A percentile compares a stretch with the other conserved stretches of the same genome.
Evolutionary conservation across 2,888 invertebrate genomes (phyloP).

Genomic region (Choreutis nemorana): DNA sequence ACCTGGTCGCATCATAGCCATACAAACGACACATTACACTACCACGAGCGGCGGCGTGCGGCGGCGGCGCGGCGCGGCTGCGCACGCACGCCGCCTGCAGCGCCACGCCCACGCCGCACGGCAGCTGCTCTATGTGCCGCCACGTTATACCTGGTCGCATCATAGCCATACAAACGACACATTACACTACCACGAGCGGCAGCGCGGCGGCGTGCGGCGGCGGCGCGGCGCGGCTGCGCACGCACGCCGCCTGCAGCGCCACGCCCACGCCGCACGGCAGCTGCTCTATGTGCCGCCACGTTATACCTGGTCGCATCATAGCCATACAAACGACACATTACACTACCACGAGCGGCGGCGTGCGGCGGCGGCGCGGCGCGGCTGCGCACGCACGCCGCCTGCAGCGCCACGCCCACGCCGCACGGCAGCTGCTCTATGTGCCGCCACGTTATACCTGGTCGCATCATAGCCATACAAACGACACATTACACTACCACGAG

Average conservation of each 20-base stretch:
- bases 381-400: conserved; percentile 15
- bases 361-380: conserved; percentile 3
- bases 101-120: too few species aligned
- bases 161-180: too few species aligned
- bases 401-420: too few species aligned
- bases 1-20: too few species aligned
- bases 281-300: conserved; percentile 72
- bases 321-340: too few species aligned
- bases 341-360: conserved; percentile 6
- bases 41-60: conserved; percentile 6
- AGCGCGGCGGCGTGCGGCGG: conserved; percentile 74
- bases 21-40: too few species aligned
- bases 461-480: too few species aligned
- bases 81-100: too few species aligned
- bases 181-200: conserved; percentile 72
- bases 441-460: conserved; percentile 70
- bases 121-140: conserved; percentile 74
- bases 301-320: conserved; percentile 72
- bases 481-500: too few species aligned
- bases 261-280: conserved; percentile 66
- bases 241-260: conserved; percentile 72
- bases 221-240: conserved; percentile 75
- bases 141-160: conserved; percentile 71
- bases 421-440: conserved; percentile 76
- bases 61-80: conserved; percentile 7